Conservation (phyloP, 2,797 vertebrate genomes). For the Fundulus diaphanus region DNA sequence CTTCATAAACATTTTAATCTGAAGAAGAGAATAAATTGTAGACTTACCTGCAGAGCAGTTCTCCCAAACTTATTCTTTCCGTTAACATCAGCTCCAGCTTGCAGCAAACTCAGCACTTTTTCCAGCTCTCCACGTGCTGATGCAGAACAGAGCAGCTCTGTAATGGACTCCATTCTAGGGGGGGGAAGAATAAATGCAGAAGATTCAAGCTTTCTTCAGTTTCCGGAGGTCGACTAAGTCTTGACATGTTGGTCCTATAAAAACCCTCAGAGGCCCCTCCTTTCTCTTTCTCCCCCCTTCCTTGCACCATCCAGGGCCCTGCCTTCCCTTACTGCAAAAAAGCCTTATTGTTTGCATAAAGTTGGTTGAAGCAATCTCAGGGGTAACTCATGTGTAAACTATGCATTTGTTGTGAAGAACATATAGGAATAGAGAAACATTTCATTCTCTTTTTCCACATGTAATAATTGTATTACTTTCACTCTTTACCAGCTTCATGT, state of each 20-base stretch:
- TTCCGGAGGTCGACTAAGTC: not conserved
- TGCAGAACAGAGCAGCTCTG: conserved; percentile 87
- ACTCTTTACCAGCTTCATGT: not conserved
- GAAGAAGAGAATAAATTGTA: conserved; percentile 18
- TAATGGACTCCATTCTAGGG: conserved; percentile 85
- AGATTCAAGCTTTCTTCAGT: not conserved
- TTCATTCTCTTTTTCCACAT: not conserved
- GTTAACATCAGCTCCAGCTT: conserved; percentile 89
- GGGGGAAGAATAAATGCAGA: conserved; percentile 34
- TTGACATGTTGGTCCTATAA: not conserved
- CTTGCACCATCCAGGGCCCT: conserved; percentile 16
- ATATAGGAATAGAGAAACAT: not conserved
- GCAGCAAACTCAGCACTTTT: conserved; percentile 83
- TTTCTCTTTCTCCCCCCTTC: not conserved
- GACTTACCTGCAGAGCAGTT: conserved; percentile 94
- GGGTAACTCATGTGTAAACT: not conserved
- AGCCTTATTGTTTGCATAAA: not conserved
- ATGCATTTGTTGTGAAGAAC: not conserved
- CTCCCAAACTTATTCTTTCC: conserved; percentile 86
- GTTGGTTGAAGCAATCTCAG: not conserved
- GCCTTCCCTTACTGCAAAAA: not conserved
- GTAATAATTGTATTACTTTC: not conserved
- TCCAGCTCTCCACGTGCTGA: conserved; percentile 88
- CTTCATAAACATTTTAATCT: not conserved
- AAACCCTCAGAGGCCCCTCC: conserved; percentile 7